phyloP scores from a whole-genome alignment of 1,140 invertebrate species.

The Drosophila ogumai region DNA sequence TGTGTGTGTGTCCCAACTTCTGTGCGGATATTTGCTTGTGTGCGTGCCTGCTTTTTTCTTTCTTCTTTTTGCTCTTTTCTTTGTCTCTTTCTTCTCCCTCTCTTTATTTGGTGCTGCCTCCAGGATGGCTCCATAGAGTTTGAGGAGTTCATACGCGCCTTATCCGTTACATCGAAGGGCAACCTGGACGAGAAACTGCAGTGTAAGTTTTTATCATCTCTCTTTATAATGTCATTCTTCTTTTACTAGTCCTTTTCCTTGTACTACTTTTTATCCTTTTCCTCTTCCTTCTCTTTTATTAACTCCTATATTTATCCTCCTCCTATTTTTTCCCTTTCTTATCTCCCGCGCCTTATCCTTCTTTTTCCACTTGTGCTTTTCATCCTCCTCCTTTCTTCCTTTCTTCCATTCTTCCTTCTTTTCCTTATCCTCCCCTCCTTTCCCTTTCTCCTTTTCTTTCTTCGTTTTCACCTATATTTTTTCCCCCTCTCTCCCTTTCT shows the following conservation, averaged over 20 bases:
- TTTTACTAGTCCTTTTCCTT: neutral
- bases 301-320: too few relatives aligned
- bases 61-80: conserved; percentile 3
- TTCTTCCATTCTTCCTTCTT: neutral
- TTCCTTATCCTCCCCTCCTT: neutral
- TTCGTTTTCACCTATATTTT: too few relatives aligned
- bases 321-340: too few relatives aligned
- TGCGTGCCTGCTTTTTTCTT: conserved; percentile 13
- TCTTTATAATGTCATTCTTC: too few relatives aligned
- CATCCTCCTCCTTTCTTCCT: neutral
- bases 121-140: conserved; percentile 99
- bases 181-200: conserved; percentile 98
- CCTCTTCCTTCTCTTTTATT: neutral
- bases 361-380: neutral
- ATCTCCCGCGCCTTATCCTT: neutral
- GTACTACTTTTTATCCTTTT: neutral
- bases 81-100: neutral
- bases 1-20: conserved; percentile 7
- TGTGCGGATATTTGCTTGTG: conserved; percentile 2
- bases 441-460: too few relatives aligned
- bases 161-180: conserved; percentile 97
- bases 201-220: conserved; percentile 89
- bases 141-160: conserved; percentile 97
- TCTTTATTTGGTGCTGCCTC: conserved; percentile 13
- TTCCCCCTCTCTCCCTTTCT: too few relatives aligned